Conservation (phyloP, 2,113 vertebrate genomes). For the Megaptera novaeangliae region DNA sequence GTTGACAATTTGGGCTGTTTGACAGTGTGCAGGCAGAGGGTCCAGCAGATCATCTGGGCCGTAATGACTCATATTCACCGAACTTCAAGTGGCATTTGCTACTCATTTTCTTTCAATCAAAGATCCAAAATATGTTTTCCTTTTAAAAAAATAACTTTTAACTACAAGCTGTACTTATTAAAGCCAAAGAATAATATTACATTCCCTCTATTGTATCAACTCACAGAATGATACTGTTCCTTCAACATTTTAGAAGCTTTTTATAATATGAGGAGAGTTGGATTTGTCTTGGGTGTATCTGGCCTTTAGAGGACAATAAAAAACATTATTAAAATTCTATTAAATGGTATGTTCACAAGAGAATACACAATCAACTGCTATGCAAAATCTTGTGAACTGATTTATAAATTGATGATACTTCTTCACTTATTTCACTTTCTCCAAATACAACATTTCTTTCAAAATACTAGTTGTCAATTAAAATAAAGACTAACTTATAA, state of each 20-base stretch:
- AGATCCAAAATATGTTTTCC: neutral
- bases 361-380: neutral
- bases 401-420: neutral
- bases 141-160: neutral
- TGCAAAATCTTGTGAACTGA: neutral
- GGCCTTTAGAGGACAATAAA: neutral
- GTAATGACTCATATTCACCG: conserved; percentile 39
- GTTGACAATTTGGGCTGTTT: conserved; percentile 31
- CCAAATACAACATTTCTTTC: neutral
- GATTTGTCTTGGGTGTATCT: neutral
- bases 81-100: conserved; percentile 43
- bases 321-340: conserved; percentile 1
- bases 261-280: neutral
- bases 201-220: neutral
- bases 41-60: conserved; percentile 42
- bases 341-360: neutral
- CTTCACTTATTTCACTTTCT: neutral
- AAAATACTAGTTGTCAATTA: neutral
- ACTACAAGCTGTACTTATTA: neutral
- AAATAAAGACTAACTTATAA: neutral
- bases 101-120: conserved; percentile 27
- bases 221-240: neutral
- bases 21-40: conserved; percentile 3
- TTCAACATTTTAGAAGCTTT: neutral
- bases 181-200: neutral